Conservation (phyloP, 1,140 invertebrate species). For the Saxidomus purpurata region DNA sequence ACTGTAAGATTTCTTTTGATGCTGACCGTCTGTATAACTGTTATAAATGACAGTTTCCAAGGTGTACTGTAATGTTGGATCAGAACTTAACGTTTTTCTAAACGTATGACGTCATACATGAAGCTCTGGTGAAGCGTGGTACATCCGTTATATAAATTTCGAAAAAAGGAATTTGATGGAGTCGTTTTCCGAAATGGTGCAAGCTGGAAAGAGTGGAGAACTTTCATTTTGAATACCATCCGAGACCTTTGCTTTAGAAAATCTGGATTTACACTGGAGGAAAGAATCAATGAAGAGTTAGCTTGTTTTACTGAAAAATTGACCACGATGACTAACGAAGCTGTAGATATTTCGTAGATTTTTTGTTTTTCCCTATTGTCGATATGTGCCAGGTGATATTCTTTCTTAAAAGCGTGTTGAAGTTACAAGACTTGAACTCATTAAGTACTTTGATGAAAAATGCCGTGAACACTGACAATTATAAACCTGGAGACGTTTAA, state of each 20-base stretch:
- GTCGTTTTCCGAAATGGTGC: slow-evolving; percentile 90
- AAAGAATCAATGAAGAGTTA: neutral
- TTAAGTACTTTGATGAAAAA: neutral
- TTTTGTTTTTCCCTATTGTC: neutral
- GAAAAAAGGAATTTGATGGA: slow-evolving; percentile 43
- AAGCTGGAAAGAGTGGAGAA: no score
- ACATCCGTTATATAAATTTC: slow-evolving; percentile 33
- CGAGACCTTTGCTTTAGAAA: neutral
- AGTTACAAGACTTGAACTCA: neutral
- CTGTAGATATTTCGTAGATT: no score
- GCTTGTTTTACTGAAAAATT: neutral
- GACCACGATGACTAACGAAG: neutral
- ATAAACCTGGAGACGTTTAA: neutral
- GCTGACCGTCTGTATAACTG: no score
- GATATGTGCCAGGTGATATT: no score
- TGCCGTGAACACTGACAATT: neutral
- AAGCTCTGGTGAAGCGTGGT: slow-evolving; percentile 70
- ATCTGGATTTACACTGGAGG: neutral
- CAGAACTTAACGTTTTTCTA: slow-evolving; percentile 62
- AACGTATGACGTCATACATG: slow-evolving; percentile 69
- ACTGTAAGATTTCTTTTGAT: no score
- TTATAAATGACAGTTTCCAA: no score
- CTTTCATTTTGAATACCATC: neutral
- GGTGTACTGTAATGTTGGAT: no score
- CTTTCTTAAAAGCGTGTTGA: neutral